Conservation (phyloP, 2,113 vertebrate genomes). For the Callopanchax toddi region DNA sequence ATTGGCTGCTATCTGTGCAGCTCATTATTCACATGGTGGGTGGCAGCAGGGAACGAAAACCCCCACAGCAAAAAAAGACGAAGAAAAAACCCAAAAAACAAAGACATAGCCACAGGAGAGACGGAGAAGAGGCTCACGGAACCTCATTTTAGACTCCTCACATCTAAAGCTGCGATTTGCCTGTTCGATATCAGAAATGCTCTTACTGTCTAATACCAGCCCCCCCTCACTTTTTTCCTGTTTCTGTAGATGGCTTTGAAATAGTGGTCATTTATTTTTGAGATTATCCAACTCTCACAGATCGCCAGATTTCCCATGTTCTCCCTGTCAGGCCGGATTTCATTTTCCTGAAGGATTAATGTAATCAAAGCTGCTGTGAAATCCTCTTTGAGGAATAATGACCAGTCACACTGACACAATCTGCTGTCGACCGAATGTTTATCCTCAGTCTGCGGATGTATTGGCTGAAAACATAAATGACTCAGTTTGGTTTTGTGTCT, state of each 20-base stretch:
- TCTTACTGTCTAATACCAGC: background rate
- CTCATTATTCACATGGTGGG: constrained; percentile 81
- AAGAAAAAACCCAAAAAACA: constrained; percentile 8
- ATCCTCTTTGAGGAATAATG: constrained; percentile 68
- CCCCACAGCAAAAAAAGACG: constrained; percentile 56
- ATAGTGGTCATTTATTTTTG: constrained; percentile 34
- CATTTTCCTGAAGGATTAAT: constrained; percentile 70
- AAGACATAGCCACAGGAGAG: constrained; percentile 59
- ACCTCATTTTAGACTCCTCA: constrained; percentile 38
- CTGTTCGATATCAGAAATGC: constrained; percentile 15
- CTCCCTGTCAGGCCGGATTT: constrained; percentile 64
- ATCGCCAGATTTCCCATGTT: constrained; percentile 55
- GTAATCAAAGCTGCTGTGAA: constrained; percentile 66
- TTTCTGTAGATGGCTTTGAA: constrained; percentile 13
- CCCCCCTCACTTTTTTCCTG: constrained; percentile 20
- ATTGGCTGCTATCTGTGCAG: constrained; percentile 75
- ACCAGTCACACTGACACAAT: constrained; percentile 64
- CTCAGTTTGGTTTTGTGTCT: background rate
- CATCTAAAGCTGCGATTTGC: constrained; percentile 9
- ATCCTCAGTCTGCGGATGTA: constrained; percentile 27
- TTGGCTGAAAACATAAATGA: constrained; percentile 8
- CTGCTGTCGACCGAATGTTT: constrained; percentile 57
- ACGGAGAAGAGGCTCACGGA: constrained; percentile 36
- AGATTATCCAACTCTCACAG: constrained; percentile 58
- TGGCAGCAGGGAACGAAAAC: constrained; percentile 74